Evolutionary conservation across 2,113 vertebrate species (phyloP).

Genomic region (Clupea harengus): DNA sequence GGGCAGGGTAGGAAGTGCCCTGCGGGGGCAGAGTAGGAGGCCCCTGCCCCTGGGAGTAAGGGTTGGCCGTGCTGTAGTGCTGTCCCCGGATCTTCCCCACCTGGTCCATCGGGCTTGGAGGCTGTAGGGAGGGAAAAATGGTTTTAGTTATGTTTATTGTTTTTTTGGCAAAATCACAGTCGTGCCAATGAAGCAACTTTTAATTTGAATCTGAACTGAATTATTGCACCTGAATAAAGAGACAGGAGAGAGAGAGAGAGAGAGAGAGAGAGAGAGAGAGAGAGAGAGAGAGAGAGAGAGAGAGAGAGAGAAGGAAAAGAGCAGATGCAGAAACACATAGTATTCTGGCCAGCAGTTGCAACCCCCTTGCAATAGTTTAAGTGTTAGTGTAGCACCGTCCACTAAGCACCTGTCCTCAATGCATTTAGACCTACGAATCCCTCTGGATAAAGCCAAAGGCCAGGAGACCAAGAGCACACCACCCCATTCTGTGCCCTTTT

Average conservation of each 20-base stretch:
- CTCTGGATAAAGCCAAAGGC: background rate
- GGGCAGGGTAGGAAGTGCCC: slow-evolving; percentile 79
- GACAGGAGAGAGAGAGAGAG: no score
- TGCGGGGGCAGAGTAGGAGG: slow-evolving; percentile 78
- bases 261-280: no score
- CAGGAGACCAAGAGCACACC: background rate
- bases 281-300: no score
- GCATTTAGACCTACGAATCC: background rate
- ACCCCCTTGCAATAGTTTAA: background rate
- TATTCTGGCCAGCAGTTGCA: background rate
- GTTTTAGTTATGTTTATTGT: background rate
- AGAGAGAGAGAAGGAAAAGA: no score
- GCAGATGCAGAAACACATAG: no score
- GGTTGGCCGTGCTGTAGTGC: slow-evolving; percentile 84
- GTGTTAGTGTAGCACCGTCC: no score
- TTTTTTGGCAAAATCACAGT: background rate
- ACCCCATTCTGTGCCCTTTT: no score
- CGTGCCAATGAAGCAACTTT: background rate
- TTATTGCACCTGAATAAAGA: no score
- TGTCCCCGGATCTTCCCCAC: slow-evolving; percentile 95
- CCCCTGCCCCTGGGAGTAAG: slow-evolving; percentile 85
- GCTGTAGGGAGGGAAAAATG: slow-evolving; percentile 63
- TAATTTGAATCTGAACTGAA: background rate
- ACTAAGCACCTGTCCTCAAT: background rate
- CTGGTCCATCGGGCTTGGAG: slow-evolving; percentile 94